Evolutionary conservation across 2,113 vertebrate genomes (phyloP), one percentile per base, ranked within the genome.

Genomic region (Urocolius indicus): DNA sequence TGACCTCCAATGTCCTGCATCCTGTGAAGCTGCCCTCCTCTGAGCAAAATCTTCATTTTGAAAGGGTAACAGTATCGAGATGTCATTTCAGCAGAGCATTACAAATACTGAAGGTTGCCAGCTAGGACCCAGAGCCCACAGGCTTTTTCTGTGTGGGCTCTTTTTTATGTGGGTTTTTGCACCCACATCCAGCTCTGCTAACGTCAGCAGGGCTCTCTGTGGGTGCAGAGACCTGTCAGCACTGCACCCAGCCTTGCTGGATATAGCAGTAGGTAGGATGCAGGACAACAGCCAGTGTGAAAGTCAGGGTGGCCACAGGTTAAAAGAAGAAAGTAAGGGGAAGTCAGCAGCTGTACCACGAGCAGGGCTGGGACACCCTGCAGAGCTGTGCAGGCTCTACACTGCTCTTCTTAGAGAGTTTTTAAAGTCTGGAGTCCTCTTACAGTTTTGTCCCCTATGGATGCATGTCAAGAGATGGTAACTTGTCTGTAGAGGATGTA

Each of bases 71-170:
- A 55, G 34, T 20, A 63, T 0, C 32, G 43, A 89, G 85, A 83
- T 55, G 34, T 62, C 87, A 68, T 84, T 77, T 87, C 84, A 93
- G 41, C 84, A 73, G 74, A 91, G 55, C 32, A 24, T 62, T 2
- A 43, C 71, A 65, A 52, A 75, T 34, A 82, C 20, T 71, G 21
- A 54, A 69, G 67, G 65, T 58, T 89, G 49, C 75, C 71, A 63
- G 2, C 13, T 34, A 77, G 32, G 79, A 80, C 51, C 36, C 59
- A 36, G 43, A 84, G 84, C 78, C 82, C 85, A 79, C 0, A 0
- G 85, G 78, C 49, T 96, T 7, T 41, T 62, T 65, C 58, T 85
- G 69, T 82, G 94, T 87, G 94, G 87, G 93, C 58, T 92, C 8
- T 46, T 82, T 82, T 84, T 84, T 8, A 62, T 71, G 76, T 79